Base-by-base conservation (phyloP, 2,888 invertebrate species). In the Punctoribates punctum region DNA sequence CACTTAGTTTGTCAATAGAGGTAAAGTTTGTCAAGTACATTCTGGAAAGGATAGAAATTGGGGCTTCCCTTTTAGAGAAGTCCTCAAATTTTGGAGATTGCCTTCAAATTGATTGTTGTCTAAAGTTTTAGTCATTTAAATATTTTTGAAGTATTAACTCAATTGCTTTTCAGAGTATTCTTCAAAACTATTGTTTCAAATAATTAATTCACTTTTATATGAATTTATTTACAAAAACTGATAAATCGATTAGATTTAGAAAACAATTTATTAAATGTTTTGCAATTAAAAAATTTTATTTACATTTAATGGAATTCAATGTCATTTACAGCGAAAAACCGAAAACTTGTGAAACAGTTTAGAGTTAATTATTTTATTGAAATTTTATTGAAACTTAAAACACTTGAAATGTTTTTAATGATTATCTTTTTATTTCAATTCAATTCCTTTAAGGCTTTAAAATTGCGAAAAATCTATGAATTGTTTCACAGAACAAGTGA, bases 241-340 rank as follows among this genome's bases (percentile, higher is more conserved):
- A 54, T 20, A 54, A n/a, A 54, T 54, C 54, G 20, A 54, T 54
- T 20, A 48, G 54, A 54, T 54, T n/a, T 6, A n/a, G 1, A 54
- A 42, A 42, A 42, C 42, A 42, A 42, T 54, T 54, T 23, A 54
- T n/a, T 20, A n/a, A 54, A 54, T 54, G 23, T 54, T 54, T 54
- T 54, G 54, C 54, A 54, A 54, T 54, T 54, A 54, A 48, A 54
- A 54, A 54, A 54, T 54, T 42, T 42, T 42, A 42, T 42, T 42
- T 42, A 42, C 54, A 54, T 20, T 20, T 54, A 4, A 20, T 54
- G 6, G 20, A 20, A n/a, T 54, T 54, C 54, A 54, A 54, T 54
- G 54, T 54, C 54, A 54, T 54, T 54, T 20, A 54, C 20, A 20
- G n/a, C 5, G 3, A 20, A 20, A 54, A 20, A 54, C 54, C 13